phyloP scores from a whole-genome alignment of 2,113 vertebrate genomes.

The Phalacrocorax aristotelis region DNA sequence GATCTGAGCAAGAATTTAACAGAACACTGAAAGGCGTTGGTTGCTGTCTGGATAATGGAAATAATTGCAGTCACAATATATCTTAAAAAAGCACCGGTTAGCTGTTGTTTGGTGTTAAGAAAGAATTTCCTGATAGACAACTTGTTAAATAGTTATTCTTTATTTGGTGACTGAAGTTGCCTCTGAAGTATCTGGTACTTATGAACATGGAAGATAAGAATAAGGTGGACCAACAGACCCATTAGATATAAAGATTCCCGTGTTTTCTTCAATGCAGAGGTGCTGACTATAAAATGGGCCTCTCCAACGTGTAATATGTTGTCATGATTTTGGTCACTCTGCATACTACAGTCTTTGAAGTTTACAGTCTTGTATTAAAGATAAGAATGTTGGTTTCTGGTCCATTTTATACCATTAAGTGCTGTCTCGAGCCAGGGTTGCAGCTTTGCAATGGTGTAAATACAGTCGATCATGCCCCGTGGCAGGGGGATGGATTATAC shows the following conservation, averaged over 20 bases:
- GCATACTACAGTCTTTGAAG: not conserved
- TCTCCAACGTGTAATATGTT: not conserved
- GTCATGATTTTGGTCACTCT: not conserved
- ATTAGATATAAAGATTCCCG: not conserved
- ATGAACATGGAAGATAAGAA: not conserved
- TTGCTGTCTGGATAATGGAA: not conserved
- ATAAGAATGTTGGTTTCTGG: not conserved
- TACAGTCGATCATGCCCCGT: not conserved
- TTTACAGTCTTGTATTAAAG: not conserved
- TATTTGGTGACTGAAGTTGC: not conserved
- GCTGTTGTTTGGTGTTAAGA: not conserved
- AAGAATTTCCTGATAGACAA: not conserved
- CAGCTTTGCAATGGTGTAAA: not conserved
- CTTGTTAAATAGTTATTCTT: not conserved
- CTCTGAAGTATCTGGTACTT: not conserved
- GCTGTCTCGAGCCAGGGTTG: not conserved
- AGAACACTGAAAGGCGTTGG: not conserved
- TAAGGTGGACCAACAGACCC: not conserved
- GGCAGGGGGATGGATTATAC: not conserved
- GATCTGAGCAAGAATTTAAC: not conserved
- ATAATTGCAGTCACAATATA: not conserved
- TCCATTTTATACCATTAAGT: not conserved
- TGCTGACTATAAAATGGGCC: not conserved
- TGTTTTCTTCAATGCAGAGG: not conserved
- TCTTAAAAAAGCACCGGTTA: not conserved